Evolutionary conservation across 2,797 vertebrate species (phyloP), one percentile per base, ranked within the genome.

Genomic region (Danio jaintianensis): DNA sequence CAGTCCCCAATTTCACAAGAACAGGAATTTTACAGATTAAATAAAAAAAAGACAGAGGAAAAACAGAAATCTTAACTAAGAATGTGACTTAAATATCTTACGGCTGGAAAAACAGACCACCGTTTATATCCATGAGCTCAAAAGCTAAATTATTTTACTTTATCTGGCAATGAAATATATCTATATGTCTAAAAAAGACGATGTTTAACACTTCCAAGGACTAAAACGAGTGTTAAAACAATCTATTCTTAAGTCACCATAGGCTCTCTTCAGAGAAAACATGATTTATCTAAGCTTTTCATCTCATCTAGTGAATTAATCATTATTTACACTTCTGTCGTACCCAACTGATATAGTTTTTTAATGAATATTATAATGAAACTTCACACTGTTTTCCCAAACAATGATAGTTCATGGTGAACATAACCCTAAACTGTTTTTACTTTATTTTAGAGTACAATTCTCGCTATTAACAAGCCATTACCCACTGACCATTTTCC

Each of bases 1-100:
- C 84, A 87, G 87, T 89, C 91, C 89, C 87, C 92, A 93, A 93
- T 93, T 94, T 93, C 92, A 94, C 93, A 93, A 93, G 91, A 93
- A 91, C 91, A 91, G 91, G 91, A 94, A 92, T 93, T 93, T 92
- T 89, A 88, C 69, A 93, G 92, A 93, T 93, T 91, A 92, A 90
- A 92, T 29, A 1, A 79, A 70, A 80, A n/a, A 69, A 91, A 92
- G 82, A 76, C 80, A 72, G 56, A 79, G 13, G 61, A 55, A 76
- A 87, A 91, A 92, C 88, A 75, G 88, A 91, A 93, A 92, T 91
- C 87, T 90, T 90, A 92, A 92, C 90, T 92, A 89, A 88, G 47
- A 83, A 80, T 40, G 68, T 43, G 79, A 67, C 56, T 63, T 62
- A 53, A 77, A 63, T 70, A 64, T 64, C 47, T 50, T 42, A 36